Evolutionary conservation across 2,888 invertebrate species (phyloP), one percentile per base, ranked within the genome.

Genomic region (Xanthorhoe spadicearia): DNA sequence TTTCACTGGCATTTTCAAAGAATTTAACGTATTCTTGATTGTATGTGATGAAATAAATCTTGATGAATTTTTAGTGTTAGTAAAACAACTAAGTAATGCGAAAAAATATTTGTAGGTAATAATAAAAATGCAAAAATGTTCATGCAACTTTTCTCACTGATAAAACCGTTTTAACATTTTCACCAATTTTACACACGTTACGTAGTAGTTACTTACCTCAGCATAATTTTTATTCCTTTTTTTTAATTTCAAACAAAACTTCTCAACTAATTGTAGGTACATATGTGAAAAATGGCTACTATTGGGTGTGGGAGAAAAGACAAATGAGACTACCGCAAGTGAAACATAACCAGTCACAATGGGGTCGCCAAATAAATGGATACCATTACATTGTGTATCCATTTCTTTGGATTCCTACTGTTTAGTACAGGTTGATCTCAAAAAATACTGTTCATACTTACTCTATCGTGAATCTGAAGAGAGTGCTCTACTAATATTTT

Each of bases 21-120:
- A 63, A 69, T 70, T 69, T 67, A 64, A 65, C 77, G 78, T 82
- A 74, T 79, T 79, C 77, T 76, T 70, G 71, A 77, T 63, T 76
- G 77, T 80, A 77, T 77, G 68, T 10, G 2, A 38, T 38, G 2
- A n/a, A n/a, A n/a, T n/a, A n/a, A n/a, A 38, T 38, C 10, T 32
- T 32, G 8, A 32, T 32, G 3, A 32, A 6, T 32, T 32, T 32
- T 32, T 32, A 28, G n/a, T n/a, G n/a, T n/a, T n/a, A n/a, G n/a
- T n/a, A n/a, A n/a, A n/a, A n/a, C n/a, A n/a, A n/a, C n/a, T n/a
- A n/a, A n/a, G n/a, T n/a, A n/a, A n/a, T n/a, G n/a, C n/a, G n/a
- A n/a, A n/a, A n/a, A 23, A 23, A 23, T 23, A 4, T 23, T 4
- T 23, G 23, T 23, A 23, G 23, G 1, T 23, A 23, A 3, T n/a